Evolutionary conservation across 2,797 vertebrate species (phyloP).

Genomic region (Anguilla pacifica): DNA sequence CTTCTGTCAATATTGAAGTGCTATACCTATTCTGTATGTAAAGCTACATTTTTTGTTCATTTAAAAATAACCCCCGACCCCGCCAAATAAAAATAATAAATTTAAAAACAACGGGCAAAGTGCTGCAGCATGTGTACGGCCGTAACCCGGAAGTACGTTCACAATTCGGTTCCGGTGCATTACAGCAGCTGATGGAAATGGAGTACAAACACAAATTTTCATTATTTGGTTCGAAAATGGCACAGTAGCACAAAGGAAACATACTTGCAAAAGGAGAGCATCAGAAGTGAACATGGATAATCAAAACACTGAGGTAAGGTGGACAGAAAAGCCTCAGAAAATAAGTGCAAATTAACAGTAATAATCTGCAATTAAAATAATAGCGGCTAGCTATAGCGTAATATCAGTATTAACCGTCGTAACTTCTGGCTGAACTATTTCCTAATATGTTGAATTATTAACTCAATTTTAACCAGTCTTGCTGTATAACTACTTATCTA

Average conservation of each 20-base stretch:
- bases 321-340: not conserved
- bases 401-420: too few relatives aligned
- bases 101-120: not conserved
- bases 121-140: slow-evolving; percentile 44
- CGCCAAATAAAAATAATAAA: too few relatives aligned
- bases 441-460: not conserved
- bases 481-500: not conserved
- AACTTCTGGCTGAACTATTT: not conserved
- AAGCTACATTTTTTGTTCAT: too few relatives aligned
- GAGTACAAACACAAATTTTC: not conserved
- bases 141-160: slow-evolving; percentile 11
- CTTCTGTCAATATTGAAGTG: too few relatives aligned
- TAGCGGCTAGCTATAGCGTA: not conserved
- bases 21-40: too few relatives aligned
- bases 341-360: not conserved
- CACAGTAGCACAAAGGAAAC: not conserved
- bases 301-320: slow-evolving; percentile 59
- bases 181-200: not conserved
- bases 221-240: not conserved
- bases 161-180: slow-evolving; percentile 32
- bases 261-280: slow-evolving; percentile 29
- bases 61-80: too few relatives aligned
- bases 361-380: not conserved
- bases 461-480: not conserved
- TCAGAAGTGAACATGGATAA: slow-evolving; percentile 56